Percentiles rank a stretch among this genome's conserved stretches.
Evolutionary conservation across 2,888 invertebrate species (phyloP).

Genomic region (Ormyrus labotus): DNA sequence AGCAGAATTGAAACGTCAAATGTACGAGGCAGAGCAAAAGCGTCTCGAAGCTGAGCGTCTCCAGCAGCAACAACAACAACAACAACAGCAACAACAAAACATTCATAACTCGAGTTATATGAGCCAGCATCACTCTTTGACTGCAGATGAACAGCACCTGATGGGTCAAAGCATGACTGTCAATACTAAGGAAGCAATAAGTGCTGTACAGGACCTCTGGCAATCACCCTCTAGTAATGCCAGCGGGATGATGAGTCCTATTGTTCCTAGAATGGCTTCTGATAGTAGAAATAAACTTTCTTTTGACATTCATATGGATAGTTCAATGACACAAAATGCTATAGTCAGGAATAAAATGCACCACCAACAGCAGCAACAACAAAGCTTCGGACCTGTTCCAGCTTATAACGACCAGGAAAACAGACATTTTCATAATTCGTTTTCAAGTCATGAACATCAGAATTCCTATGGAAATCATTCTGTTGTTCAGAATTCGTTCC

Average conservation of each 20-base stretch:
- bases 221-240: slow-evolving; percentile 69
- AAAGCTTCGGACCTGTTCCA: slow-evolving; percentile 64
- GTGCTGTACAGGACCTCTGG: slow-evolving; percentile 81
- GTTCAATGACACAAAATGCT: slow-evolving; percentile 73
- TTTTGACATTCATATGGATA: slow-evolving; percentile 74
- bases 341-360: slow-evolving; percentile 67
- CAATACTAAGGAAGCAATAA: slow-evolving; percentile 83
- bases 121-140: slow-evolving; percentile 66
- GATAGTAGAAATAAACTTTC: slow-evolving; percentile 65
- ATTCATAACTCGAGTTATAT: slow-evolving; percentile 68
- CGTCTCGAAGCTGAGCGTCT: slow-evolving; percentile 61
- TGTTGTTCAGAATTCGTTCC: slow-evolving; percentile 68
- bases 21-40: slow-evolving; percentile 59
- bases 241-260: slow-evolving; percentile 60
- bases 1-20: slow-evolving; percentile 59
- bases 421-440: slow-evolving; percentile 68
- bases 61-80: slow-evolving; percentile 56
- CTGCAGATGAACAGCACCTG: slow-evolving; percentile 73
- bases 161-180: slow-evolving; percentile 81
- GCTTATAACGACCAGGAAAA: slow-evolving; percentile 73
- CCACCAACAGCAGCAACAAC: slow-evolving; percentile 73
- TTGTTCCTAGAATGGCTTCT: slow-evolving; percentile 62
- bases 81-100: slow-evolving; percentile 67
- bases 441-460: slow-evolving; percentile 66
- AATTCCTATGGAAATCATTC: slow-evolving; percentile 65